These are phyloP conservation scores for Drosophila quadrilineata DNA, from an alignment of 1,140 invertebrate genomes.

Conservation along the genomic window DNA sequence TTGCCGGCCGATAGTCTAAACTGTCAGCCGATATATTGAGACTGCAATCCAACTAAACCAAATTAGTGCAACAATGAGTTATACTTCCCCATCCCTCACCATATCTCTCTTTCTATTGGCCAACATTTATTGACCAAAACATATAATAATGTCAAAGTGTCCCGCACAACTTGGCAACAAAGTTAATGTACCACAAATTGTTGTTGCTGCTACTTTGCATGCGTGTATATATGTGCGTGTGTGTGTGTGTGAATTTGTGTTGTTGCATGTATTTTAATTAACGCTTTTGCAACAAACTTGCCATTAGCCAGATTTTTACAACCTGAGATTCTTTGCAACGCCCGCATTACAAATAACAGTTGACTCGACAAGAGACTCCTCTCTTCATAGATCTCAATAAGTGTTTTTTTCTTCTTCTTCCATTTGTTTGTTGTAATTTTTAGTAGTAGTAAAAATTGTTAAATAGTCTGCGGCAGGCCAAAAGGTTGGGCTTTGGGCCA, in stretches of 20 bases:
- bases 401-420: constrained; percentile 6
- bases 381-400: constrained; percentile 41
- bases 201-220: not conserved
- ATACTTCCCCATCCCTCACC: not conserved
- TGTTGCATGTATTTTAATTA: constrained; percentile 69
- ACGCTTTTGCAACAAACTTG: constrained; percentile 75
- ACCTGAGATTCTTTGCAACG: constrained; percentile 72
- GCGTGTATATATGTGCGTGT: constrained; percentile 18
- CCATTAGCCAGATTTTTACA: constrained; percentile 78
- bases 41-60: constrained; percentile 31
- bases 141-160: constrained; percentile 33
- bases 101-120: not conserved
- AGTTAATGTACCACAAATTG: constrained; percentile 50
- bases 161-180: constrained; percentile 54
- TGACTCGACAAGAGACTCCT: not conserved
- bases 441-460: constrained; percentile 77
- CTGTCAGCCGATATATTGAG: constrained; percentile 45
- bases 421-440: constrained; percentile 53
- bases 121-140: not conserved
- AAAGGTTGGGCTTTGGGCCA: constrained; percentile 49
- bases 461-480: constrained; percentile 68
- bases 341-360: constrained; percentile 71
- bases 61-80: constrained; percentile 62
- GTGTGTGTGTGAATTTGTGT: constrained; percentile 7
- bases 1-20: constrained; percentile 59